These are phyloP conservation scores for Podiceps cristatus DNA, from an alignment of 2,113 vertebrate species.

Conservation along the genomic window DNA sequence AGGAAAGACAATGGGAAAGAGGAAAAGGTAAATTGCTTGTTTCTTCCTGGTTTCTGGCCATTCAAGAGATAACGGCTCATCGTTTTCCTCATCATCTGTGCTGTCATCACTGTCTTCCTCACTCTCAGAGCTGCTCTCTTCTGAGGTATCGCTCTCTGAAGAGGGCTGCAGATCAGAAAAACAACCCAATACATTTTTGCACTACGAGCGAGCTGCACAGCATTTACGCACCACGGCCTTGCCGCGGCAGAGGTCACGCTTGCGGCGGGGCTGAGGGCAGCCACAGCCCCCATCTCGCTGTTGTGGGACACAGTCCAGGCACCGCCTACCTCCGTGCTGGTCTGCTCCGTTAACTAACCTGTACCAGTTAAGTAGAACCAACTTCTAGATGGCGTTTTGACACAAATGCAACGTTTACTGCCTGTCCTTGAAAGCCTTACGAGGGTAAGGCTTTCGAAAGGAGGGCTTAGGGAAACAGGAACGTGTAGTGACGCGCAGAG, in stretches of 20 bases:
- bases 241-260: background rate
- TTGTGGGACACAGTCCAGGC: background rate
- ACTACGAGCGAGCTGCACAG: background rate
- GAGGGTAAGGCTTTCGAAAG: no score
- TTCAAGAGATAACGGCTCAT: conserved; percentile 89
- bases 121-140: conserved; percentile 50
- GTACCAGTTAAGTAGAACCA: background rate
- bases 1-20: conserved; percentile 93
- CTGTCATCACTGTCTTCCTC: conserved; percentile 61
- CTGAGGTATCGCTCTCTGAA: background rate
- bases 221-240: background rate
- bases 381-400: background rate
- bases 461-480: background rate
- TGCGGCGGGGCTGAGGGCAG: background rate
- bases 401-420: background rate
- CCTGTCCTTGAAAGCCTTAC: background rate
- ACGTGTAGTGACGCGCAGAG: background rate
- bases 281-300: background rate
- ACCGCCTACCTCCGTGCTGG: fast-evolving
- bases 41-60: conserved; percentile 90
- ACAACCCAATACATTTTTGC: background rate
- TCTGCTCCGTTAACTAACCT: background rate
- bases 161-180: background rate
- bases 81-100: conserved; percentile 69
- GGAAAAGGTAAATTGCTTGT: conserved; percentile 90